These are phyloP conservation scores for Pungitius pungitius DNA, from an alignment of 2,113 vertebrate species.

Conservation along the genomic window DNA sequence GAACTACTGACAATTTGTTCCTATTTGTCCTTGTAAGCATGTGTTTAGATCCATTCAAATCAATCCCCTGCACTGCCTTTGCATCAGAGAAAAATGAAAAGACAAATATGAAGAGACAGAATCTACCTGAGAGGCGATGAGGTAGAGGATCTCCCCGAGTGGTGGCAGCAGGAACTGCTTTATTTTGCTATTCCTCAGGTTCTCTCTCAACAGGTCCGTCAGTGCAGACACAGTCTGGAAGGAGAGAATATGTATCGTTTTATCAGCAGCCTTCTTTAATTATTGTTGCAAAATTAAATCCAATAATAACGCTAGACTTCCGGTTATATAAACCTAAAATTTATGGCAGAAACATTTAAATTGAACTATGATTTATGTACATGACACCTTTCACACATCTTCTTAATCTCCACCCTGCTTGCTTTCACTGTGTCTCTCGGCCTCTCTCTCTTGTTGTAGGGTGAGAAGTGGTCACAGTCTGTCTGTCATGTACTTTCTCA, in stretches of 20 bases:
- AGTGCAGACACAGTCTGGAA: conserved; percentile 63
- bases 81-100: not conserved
- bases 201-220: conserved; percentile 67
- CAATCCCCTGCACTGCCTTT: not conserved
- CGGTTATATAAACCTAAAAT: not conserved
- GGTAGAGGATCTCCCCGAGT: conserved; percentile 69
- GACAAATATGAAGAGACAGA: not conserved
- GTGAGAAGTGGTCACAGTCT: conserved; percentile 30
- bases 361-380: conserved; percentile 30
- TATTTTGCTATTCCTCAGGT: conserved; percentile 66
- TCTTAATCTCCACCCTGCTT: not conserved
- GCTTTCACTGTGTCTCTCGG: conserved; percentile 24
- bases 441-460: conserved; percentile 11
- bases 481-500: conserved; percentile 31
- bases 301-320: not conserved
- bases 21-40: not conserved
- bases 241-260: conserved; percentile 14
- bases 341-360: not conserved
- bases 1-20: not conserved
- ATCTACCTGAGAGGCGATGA: conserved; percentile 69
- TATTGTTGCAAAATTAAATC: conserved; percentile 7
- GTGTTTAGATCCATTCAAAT: not conserved
- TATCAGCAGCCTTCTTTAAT: not conserved
- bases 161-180: conserved; percentile 70
- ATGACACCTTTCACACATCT: not conserved